Base-by-base conservation (phyloP, 1,140 invertebrate genomes). In the Neomicropteryx cornuta region DNA sequence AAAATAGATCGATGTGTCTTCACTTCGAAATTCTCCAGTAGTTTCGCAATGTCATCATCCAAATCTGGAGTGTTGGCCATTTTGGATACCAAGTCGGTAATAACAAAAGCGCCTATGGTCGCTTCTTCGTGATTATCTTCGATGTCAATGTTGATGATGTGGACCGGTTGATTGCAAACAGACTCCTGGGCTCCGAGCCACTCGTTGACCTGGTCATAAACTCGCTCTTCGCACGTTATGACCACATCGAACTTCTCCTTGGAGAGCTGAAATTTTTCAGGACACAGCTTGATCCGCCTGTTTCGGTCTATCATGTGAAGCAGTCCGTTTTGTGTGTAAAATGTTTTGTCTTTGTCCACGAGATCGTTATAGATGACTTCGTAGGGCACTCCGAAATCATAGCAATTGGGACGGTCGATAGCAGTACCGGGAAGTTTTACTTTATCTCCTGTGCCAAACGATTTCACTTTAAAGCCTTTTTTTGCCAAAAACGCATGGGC, bases 41-140 rank as follows among this genome's bases (percentile, higher is more conserved):
- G 68, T 71, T 97, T 91, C 65, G 98, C 95, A 52, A 99, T 94
- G 55, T 98, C 94, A 73, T 98, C 95, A 53, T 99, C 96, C 44
- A 98, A 68, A 62, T 99, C 95, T 33, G 91, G 84, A 50, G 84
- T 87, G 58, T 86, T 78, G 5, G 84, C 75, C 61, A 99, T 70
- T 87, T 87, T 78, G 33, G 80, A 79, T 32, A 93, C 87, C 60
- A 99, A 75, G 68, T 99, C 92, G 62, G 86, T 90, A 43, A 99
- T 95, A 41, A 97, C 70, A 69, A 98, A 96, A n/a, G 96, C 96
- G 42, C 97, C 97, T 54, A 99, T 84, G 11, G 95, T 95, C 0
- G 96, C 96, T 62, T 99, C 97, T 70, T 99, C 96, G 43, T 98
- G 93, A 66, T 99, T 99, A 71, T 99, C 97, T 62, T 94, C 90